Evolutionary conservation across 2,888 invertebrate species (phyloP).

Genomic region (Stenolophus ochropezus): DNA sequence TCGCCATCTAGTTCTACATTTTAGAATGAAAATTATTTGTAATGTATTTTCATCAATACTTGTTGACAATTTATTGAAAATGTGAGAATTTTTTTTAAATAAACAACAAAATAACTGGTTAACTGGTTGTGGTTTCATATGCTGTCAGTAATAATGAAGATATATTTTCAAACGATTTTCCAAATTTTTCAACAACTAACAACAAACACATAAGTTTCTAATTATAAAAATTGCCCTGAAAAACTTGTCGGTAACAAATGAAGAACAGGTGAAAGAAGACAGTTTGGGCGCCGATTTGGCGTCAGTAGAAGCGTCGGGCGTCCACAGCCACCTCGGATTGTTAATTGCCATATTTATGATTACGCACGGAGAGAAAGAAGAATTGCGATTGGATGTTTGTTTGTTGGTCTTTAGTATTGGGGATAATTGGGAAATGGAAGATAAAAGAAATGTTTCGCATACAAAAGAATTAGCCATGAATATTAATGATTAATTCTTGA

Average conservation of each 20-base stretch:
- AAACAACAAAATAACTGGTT: too few relatives aligned
- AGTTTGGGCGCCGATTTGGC: too few relatives aligned
- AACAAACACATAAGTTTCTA: not conserved
- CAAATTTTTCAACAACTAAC: not conserved
- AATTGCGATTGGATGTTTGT: not conserved
- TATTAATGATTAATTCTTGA: too few relatives aligned
- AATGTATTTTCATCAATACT: too few relatives aligned
- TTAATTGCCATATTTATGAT: slow-evolving; percentile 41
- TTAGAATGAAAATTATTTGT: not conserved
- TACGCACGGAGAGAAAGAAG: not conserved
- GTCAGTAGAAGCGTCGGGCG: not conserved
- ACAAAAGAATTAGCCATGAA: too few relatives aligned
- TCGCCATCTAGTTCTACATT: not conserved
- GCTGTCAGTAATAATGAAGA: too few relatives aligned
- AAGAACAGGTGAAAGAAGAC: slow-evolving; percentile 28
- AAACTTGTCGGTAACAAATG: slow-evolving; percentile 8
- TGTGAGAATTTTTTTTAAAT: too few relatives aligned
- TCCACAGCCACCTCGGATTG: slow-evolving; percentile 10
- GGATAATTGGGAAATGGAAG: too few relatives aligned
- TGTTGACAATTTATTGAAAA: too few relatives aligned
- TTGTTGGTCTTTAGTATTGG: not conserved
- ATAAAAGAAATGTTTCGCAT: too few relatives aligned
- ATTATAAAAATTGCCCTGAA: not conserved
- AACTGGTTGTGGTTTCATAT: too few relatives aligned
- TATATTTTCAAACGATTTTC: too few relatives aligned